Evolutionary conservation across 1,140 invertebrate species (phyloP), one percentile per base, ranked within the genome.

Genomic region (Gryllus bimaculatus): DNA sequence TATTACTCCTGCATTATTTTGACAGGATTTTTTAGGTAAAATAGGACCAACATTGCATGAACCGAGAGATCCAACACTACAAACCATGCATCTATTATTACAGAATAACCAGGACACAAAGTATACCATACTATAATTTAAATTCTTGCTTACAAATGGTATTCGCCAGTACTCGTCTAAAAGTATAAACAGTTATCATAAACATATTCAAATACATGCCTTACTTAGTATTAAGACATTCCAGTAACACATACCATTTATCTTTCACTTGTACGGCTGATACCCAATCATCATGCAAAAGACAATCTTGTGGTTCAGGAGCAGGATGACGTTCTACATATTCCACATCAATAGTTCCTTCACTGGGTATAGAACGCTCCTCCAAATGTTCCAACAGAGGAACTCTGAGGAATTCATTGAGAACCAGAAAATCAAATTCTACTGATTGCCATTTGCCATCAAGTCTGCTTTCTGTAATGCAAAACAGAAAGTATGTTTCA

Each of bases 211-310:
- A 1, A 39, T 2, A 5, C 1, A 39, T 39, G 26, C 26, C 26
- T 39, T 39, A 5, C 26, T 39, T 39, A 39, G 26, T 39, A 8
- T 47, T 10, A 2, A 77, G 8, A 47, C 12, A 77, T n/a, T n/a
- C 48, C 10, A 74, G 7, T 54, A 5, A 47, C 8, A 77, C 76
- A 77, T 15, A 79, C 79, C 79, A 77, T 4, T 54, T 39, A 21
- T 47, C 18, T 80, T 87, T 86, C 77, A 91, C 89, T 81, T 93
- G 90, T 39, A 97, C 92, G 66, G 94, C 92, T 76, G 93, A 93
- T 13, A 99, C 95, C 97, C 97, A 99, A 85, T 99, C 97, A 87
- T 98, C 95, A 85, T 98, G 96, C 83, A 96, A 89, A 77, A 98
- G 87, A 83, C 94, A 95, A 84, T 98, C 93, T 84, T 96, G 90